These are phyloP conservation scores for Drosophila kuntzei DNA, from an alignment of 2,888 invertebrate genomes.

Conservation along the genomic window DNA sequence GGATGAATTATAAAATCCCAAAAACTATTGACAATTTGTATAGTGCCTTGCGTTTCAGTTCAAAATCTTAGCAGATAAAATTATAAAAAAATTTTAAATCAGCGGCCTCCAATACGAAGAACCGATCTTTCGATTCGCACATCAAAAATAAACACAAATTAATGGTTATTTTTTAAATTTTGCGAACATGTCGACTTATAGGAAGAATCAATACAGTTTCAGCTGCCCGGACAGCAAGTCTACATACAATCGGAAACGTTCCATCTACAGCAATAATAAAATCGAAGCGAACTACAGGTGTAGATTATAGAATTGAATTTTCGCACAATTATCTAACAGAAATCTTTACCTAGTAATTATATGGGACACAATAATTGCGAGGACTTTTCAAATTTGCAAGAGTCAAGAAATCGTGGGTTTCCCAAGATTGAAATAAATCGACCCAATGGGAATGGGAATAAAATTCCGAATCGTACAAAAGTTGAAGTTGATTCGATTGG, in stretches of 20 bases:
- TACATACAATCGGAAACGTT: constrained; percentile 6
- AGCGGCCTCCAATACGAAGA: constrained; percentile 2
- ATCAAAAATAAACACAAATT: background rate
- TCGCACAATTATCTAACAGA: too few species aligned
- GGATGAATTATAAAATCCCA: background rate
- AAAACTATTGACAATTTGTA: background rate
- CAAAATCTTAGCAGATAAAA: constrained; percentile 27
- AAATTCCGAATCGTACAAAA: constrained; percentile 1
- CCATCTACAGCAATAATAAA: constrained; percentile 10
- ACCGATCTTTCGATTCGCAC: background rate
- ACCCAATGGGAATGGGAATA: background rate
- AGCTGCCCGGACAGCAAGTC: background rate
- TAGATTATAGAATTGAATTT: background rate
- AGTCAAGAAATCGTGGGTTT: background rate
- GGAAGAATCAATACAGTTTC: background rate
- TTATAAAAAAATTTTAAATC: constrained; percentile 3
- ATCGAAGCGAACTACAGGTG: constrained; percentile 11
- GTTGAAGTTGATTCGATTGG: constrained; percentile 40
- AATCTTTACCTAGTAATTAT: constrained; percentile 10
- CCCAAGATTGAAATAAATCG: background rate
- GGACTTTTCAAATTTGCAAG: background rate
- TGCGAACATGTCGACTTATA: constrained; percentile 13
- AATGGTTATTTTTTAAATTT: background rate
- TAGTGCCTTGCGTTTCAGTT: constrained; percentile 25
- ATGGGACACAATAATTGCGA: background rate